Evolutionary conservation across 2,888 invertebrate genomes (phyloP), one percentile per base, ranked within the genome.

Genomic region (Steinernema scapterisci): DNA sequence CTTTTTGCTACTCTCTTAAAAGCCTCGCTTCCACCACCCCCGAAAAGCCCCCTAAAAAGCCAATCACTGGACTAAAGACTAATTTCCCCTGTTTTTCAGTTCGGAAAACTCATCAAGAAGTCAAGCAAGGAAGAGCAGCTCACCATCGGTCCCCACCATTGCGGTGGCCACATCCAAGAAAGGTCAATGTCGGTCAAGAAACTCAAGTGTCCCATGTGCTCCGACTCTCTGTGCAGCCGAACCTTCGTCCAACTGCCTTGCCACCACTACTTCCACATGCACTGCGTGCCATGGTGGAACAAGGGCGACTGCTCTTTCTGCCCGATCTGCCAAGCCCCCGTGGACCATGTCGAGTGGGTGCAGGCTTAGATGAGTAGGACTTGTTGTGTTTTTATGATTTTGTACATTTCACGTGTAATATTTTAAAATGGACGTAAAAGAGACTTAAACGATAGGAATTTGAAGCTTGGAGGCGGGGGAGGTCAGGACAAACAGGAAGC

Each of bases 221-320:
- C 63, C 7, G 63, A 63, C 7, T 2, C 63, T 16, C 16, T 63
- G 63, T 63, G 63, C 63, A 31, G 63, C 38, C 27, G 63, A 5
- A 63, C 63, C 25, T 63, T 63, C 38, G 63, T 63, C 16, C 63
- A 63, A 38, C 63, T 63, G 31, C 63, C 63, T 31, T 63, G 63
- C 38, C 63, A 63, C 63, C 63, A 63, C 63, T 63, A 63, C 63
- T 63, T 63, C 63, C 63, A 63, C 63, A 63, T 63, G 63, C 63
- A 63, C 31, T 63, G 63, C 19, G 63, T 63, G 63, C 63, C 63
- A 9, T 63, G 63, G 63, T 63, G 63, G 63, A 27, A 27, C 27
- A 63, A 63, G 63, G 63, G 63, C 63, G 63, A 63, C 63, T 63
- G 63, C 63, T 63, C 63, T 16, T 63, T 63, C 63, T 63, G 63